phyloP scores from a whole-genome alignment of 2,888 invertebrate genomes.

The Acheta domesticus region DNA sequence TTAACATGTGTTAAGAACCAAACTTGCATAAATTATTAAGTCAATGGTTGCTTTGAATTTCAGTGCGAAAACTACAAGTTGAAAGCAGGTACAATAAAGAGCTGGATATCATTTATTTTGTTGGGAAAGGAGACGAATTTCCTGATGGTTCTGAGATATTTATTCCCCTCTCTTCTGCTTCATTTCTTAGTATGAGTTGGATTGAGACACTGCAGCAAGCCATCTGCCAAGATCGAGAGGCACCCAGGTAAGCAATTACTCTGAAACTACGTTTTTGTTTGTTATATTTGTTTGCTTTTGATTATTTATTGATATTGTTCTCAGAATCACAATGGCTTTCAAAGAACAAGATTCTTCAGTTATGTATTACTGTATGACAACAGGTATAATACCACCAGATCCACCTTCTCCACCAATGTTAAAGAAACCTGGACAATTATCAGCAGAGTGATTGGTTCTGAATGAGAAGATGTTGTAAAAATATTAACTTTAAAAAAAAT shows the following conservation, averaged over 20 bases:
- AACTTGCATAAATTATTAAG: too few species aligned
- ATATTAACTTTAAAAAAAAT: too few species aligned
- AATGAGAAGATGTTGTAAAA: too few species aligned
- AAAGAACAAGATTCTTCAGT: slow-evolving; percentile 46
- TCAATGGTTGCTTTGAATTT: neutral
- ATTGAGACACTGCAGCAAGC: slow-evolving; percentile 48
- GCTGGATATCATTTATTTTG: slow-evolving; percentile 48
- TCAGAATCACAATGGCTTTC: slow-evolving; percentile 45
- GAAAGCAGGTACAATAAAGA: slow-evolving; percentile 47
- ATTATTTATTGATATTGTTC: slow-evolving; percentile 24
- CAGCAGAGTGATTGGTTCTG: too few species aligned
- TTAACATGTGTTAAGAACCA: too few species aligned
- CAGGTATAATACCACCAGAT: slow-evolving; percentile 44
- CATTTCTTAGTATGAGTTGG: slow-evolving; percentile 46
- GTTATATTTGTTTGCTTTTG: too few species aligned
- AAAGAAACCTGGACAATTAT: too few species aligned
- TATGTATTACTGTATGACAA: slow-evolving; percentile 44
- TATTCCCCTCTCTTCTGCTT: slow-evolving; percentile 48
- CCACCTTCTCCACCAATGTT: slow-evolving; percentile 36
- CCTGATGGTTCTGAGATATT: slow-evolving; percentile 43
- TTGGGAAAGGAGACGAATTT: slow-evolving; percentile 42
- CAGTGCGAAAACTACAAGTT: slow-evolving; percentile 45
- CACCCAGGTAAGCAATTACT: slow-evolving; percentile 28
- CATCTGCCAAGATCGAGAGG: slow-evolving; percentile 27
- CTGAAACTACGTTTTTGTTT: neutral